Percentiles rank a stretch among this genome's conserved stretches.
These are phyloP conservation scores for Dione juno DNA, from an alignment of 2,888 invertebrate species.

Conservation along the genomic window DNA sequence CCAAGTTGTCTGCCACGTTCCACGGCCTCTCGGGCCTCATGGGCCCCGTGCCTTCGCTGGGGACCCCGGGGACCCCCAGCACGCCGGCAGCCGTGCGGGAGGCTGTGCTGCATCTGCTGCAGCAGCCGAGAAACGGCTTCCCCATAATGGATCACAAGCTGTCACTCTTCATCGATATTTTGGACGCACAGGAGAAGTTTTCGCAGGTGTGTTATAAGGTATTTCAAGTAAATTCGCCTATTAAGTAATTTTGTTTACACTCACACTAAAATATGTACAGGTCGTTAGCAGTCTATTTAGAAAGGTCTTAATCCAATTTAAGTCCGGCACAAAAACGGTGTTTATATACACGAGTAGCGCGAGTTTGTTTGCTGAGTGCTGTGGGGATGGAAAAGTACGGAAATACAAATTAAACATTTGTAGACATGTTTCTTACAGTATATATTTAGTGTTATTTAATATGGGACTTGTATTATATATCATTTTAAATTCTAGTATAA, in stretches of 20 bases:
- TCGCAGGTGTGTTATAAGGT: constrained; percentile 85
- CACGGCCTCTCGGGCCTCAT: constrained; percentile 79
- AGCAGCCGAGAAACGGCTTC: constrained; percentile 89
- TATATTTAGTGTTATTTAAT: not conserved
- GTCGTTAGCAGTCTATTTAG: constrained; percentile 43
- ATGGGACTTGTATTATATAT: not conserved
- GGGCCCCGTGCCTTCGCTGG: constrained; percentile 61
- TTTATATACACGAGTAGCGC: constrained; percentile 33
- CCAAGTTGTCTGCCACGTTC: constrained; percentile 86
- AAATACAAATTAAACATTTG: constrained; percentile 24
- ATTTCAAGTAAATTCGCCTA: constrained; percentile 21
- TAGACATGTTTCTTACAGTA: not conserved
- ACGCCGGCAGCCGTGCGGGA: constrained; percentile 87
- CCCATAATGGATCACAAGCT: constrained; percentile 90
- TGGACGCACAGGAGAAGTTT: constrained; percentile 91
- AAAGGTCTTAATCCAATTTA: constrained; percentile 42
- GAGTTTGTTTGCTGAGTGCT: constrained; percentile 38
- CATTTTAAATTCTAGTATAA: constrained; percentile 10
- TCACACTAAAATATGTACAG: constrained; percentile 27
- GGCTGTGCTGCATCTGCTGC: constrained; percentile 87
- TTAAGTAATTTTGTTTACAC: constrained; percentile 33
- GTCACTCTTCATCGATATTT: constrained; percentile 90
- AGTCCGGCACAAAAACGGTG: constrained; percentile 35
- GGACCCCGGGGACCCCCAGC: constrained; percentile 75
- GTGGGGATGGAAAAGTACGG: constrained; percentile 28